phyloP scores from a whole-genome alignment of 2,797 vertebrate species.

The Spinibarbus caldwelli region DNA sequence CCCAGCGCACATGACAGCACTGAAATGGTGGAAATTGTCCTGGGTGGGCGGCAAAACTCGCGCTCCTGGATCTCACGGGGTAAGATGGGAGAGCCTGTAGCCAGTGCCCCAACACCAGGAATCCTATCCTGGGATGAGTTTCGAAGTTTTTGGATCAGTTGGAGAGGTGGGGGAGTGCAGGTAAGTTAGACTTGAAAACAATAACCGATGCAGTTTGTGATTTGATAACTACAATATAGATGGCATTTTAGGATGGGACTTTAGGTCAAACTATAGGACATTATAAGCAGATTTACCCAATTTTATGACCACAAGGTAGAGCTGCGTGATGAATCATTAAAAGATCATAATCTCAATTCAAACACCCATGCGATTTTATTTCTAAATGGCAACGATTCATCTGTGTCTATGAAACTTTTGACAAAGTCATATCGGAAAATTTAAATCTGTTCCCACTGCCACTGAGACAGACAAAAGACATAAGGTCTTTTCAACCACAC shows the following conservation, averaged over 20 bases:
- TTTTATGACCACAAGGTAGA: background rate
- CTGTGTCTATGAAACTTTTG: too few species aligned
- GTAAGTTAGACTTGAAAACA: conserved; percentile 65
- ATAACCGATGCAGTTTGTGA: background rate
- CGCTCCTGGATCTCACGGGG: conserved; percentile 89
- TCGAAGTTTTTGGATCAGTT: conserved; percentile 93
- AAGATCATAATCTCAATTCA: too few species aligned
- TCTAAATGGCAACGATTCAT: too few species aligned
- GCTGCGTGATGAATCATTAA: too few species aligned
- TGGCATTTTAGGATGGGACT: background rate
- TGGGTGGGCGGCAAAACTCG: conserved; percentile 89
- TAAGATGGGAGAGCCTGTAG: conserved; percentile 88
- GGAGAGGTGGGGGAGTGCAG: conserved; percentile 86
- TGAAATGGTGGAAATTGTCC: conserved; percentile 89
- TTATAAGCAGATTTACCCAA: background rate
- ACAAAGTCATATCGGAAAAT: too few species aligned
- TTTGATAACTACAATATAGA: background rate
- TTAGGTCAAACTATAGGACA: background rate
- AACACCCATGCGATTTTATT: too few species aligned
- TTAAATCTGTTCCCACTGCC: too few species aligned
- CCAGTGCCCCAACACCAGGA: conserved; percentile 79
- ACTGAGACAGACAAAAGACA: too few species aligned
- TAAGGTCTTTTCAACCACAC: too few species aligned
- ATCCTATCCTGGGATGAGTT: conserved; percentile 96
- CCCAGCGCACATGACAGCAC: conserved; percentile 87